Percentiles rank a stretch among this genome's conserved stretches.
These are phyloP conservation scores for Vanacampus margaritifer DNA, from an alignment of 2,113 vertebrate genomes.

Conservation along the genomic window DNA sequence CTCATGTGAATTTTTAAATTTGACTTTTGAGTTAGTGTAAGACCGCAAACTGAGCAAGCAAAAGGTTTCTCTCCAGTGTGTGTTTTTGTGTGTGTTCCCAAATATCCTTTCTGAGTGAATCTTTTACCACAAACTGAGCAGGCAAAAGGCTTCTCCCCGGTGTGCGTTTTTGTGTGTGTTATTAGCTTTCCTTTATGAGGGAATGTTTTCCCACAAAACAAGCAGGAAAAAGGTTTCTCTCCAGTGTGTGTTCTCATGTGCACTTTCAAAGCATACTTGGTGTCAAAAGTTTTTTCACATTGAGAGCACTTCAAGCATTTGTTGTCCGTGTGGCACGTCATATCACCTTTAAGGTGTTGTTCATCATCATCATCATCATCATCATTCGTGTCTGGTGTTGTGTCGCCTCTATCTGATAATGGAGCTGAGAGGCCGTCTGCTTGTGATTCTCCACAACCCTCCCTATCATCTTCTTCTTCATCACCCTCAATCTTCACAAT, in stretches of 20 bases:
- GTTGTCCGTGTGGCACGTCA: background rate
- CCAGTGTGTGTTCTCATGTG: background rate
- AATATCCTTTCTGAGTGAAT: background rate
- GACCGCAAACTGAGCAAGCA: background rate
- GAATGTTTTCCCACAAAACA: background rate
- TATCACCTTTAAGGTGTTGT: background rate
- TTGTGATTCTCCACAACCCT: background rate
- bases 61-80: background rate
- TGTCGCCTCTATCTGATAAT: background rate
- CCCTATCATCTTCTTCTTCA: background rate
- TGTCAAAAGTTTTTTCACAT: background rate
- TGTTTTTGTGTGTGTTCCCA: background rate
- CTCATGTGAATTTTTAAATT: background rate
- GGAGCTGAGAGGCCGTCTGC: background rate
- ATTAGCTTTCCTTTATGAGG: background rate
- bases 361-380: background rate
- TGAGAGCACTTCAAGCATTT: background rate
- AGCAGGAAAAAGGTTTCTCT: background rate
- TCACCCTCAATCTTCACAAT: background rate
- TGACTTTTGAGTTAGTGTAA: background rate
- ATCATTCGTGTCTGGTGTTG: background rate
- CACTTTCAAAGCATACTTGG: background rate
- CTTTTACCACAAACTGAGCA: background rate
- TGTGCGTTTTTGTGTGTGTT: background rate
- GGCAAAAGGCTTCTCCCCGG: background rate